Base-by-base conservation (phyloP, 2,888 invertebrate species). In the Caenorhabditis panamensis region DNA sequence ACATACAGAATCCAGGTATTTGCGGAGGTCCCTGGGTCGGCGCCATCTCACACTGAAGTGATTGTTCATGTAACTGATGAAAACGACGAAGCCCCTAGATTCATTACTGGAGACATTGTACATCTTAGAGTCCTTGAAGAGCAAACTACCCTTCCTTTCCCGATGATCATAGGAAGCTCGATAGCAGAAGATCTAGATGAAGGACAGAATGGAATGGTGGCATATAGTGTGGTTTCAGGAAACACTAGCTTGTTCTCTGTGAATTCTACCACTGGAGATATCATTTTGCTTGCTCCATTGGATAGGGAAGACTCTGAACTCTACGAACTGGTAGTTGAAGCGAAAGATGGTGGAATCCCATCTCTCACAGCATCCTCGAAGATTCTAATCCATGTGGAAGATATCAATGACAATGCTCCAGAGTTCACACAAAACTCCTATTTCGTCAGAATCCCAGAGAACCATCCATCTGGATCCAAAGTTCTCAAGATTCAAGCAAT, bases 401-500 rank as follows among this genome's bases (percentile, higher is more conserved):
- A 87, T 54, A 71, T 82, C 51, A 87, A 88, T 53, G 87, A 88
- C 37, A 85, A 88, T 63, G 51, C 77, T 26, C 88, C 88, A 16
- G 62, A 44, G n/a, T 88, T 87, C 63, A 95, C 94, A 88, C 94
- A 95, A 82, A 66, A 82, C 88, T 68, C 73, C 18, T 88, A 85
- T 51, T 53, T 56, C 18, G 58, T 91, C 71, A 85, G 84, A 16
- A 68, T 87, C 3, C 31, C 49, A 8, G 80, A 86, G 73, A 88
- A 85, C 90, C 92, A 94, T 41, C 92, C 93, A 72, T 91, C 93
- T 22, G 94, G 95, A 20, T 93, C 94, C 28, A 93, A 93, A 54
- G 92, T 96, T 84, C 91, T 95, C 20, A 94, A 94, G 92, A 94
- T 97, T 22, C 93, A 93, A 68, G 96, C 96, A 1, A 94, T 93